A percentile compares a stretch with the other conserved stretches of the same genome.
Conservation (phyloP, 1,140 invertebrate species). For the Zaprionus nigranus region DNA sequence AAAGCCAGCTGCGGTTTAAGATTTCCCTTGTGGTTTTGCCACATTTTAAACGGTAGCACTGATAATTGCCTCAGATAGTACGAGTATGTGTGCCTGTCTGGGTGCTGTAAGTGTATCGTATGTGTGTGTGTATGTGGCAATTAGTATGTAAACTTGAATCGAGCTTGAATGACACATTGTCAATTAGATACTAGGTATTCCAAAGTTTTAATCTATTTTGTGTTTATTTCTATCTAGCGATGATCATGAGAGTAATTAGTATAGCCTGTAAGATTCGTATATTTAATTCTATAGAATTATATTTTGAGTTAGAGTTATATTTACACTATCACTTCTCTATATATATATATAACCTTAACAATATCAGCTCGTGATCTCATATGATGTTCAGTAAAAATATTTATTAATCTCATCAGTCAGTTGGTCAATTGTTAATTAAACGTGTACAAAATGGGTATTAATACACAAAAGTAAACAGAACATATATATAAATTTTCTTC, state of each 20-base stretch:
- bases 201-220: neutral
- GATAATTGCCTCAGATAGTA: conserved; percentile 12
- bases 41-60: conserved; percentile 17
- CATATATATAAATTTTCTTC: too few relatives aligned
- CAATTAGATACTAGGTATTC: neutral
- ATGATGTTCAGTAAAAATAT: neutral
- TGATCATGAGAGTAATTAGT: neutral
- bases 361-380: neutral
- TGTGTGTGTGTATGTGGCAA: conserved; percentile 2
- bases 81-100: neutral
- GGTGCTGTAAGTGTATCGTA: conserved; percentile 7
- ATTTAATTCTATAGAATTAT: neutral
- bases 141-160: conserved; percentile 12
- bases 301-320: neutral
- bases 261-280: neutral
- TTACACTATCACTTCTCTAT: too few relatives aligned
- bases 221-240: neutral
- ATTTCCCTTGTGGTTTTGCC: conserved; percentile 38
- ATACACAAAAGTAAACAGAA: too few relatives aligned
- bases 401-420: neutral
- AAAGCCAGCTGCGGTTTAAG: conserved; percentile 24
- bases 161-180: conserved; percentile 20
- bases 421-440: neutral
- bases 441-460: too few relatives aligned
- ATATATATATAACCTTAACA: neutral